Conservation (phyloP, 2,797 vertebrate species). For the Gallinago nigripennis region DNA sequence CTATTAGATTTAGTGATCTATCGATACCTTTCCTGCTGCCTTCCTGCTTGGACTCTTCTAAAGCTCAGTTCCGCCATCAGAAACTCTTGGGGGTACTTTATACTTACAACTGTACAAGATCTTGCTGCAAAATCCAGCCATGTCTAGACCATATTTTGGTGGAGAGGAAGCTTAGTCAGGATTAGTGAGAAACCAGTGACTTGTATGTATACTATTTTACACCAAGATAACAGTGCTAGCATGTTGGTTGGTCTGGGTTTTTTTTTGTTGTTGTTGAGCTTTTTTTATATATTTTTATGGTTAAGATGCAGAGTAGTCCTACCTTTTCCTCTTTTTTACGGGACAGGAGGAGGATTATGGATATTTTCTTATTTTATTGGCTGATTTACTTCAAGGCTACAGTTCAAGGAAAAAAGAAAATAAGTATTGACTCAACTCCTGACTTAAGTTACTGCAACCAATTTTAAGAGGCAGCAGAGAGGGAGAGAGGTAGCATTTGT, state of each 20-base stretch:
- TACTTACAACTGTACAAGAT: not conserved
- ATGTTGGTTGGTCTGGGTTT: not conserved
- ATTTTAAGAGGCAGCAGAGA: not conserved
- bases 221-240: not conserved
- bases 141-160: fast-evolving
- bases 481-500: not conserved
- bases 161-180: not conserved
- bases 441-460: not conserved
- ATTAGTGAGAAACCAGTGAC: not conserved
- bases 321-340: not conserved
- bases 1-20: not conserved
- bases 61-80: not conserved
- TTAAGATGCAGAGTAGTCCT: not conserved
- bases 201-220: not conserved
- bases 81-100: not conserved
- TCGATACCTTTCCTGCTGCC: not conserved
- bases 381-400: not conserved
- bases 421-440: not conserved
- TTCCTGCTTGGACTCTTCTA: not conserved
- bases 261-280: not conserved
- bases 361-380: not conserved
- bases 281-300: not conserved
- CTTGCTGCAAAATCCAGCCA: not conserved
- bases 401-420: not conserved
- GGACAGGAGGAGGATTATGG: fast-evolving